Percentiles rank a stretch among this genome's conserved stretches.
Conservation (phyloP, 2,888 invertebrate genomes). For the Caenorhabditis virilis region DNA sequence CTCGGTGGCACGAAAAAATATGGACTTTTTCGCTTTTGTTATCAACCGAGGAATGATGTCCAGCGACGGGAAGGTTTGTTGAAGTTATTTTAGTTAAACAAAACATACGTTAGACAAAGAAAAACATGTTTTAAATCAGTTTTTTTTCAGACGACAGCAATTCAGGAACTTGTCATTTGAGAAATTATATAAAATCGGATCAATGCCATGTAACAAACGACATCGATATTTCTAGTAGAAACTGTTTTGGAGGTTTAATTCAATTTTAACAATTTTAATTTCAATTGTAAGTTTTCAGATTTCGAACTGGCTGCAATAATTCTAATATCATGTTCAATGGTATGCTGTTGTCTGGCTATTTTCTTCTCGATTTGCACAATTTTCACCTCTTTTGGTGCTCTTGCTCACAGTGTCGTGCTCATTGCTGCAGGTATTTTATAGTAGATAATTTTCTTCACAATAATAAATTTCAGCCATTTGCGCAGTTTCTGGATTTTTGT, state of each 20-base stretch:
- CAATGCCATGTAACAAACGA: constrained; percentile 10
- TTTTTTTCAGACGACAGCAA: constrained; percentile 33
- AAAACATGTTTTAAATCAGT: not conserved
- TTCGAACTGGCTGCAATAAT: constrained; percentile 52
- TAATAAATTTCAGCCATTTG: constrained; percentile 41
- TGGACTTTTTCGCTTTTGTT: constrained; percentile 53
- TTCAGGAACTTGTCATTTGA: constrained; percentile 27
- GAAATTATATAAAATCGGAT: constrained; percentile 32
- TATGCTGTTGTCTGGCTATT: constrained; percentile 33
- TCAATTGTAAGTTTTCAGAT: constrained; percentile 41
- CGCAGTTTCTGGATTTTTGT: constrained; percentile 39
- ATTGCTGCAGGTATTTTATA: constrained; percentile 45
- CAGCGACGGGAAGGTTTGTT: constrained; percentile 16
- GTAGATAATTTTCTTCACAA: no score
- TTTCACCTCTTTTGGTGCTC: constrained; percentile 48
- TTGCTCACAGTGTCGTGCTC: constrained; percentile 45
- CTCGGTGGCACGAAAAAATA: constrained; percentile 36
- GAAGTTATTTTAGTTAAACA: not conserved
- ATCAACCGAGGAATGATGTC: constrained; percentile 23
- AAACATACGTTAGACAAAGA: not conserved
- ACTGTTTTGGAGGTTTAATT: constrained; percentile 39
- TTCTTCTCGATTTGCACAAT: constrained; percentile 53
- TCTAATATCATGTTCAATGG: constrained; percentile 34
- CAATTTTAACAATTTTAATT: no score
- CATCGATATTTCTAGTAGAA: constrained; percentile 23